Base-by-base conservation (phyloP, 1,140 invertebrate species). In the Acromyrmex echinatior region DNA sequence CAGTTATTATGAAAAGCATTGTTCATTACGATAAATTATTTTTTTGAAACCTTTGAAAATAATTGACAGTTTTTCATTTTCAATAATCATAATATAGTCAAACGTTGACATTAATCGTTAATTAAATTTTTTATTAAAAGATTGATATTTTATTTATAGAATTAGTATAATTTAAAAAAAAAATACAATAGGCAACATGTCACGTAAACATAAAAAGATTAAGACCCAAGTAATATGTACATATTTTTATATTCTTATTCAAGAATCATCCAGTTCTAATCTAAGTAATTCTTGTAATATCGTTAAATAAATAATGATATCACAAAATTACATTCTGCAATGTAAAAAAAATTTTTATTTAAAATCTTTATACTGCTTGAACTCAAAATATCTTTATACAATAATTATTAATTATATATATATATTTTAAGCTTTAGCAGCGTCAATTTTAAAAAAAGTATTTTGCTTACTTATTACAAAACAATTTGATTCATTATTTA, bases 401-500 rank as follows among this genome's bases (percentile, higher is more conserved):
- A 5, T 62, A 56, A 6, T 39, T 39, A 39, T 39, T 39, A 56
- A 56, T 56, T 56, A 18, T 56, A 18, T 56, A 25, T 62, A 2
- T 14, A 62, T 62, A 28, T 28, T 28, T 62, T 28, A 28, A 14
- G 60, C 2, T 62, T 62, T 28, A 62, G 25, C 6, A 6, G 2
- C 6, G 0, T 63, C 14, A 63, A 31, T 0, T 39, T 14, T 62
- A 10, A 45, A 45, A 45, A 45, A 45, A 45, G 9, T 45, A 45
- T 14, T 28, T 62, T 62, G 6, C 28, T 28, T 16, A 25, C 3
- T 14, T 12, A 62, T 28, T 14, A 16, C 2, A 58, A 58, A 21
- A 21, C 4, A 62, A 62, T 62, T 62, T 28, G 12, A n/a, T 66
- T 66, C n/a, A 66, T 66, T 66, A 66, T 66, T 66, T 66, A 3